A percentile compares a stretch with the other conserved stretches of the same genome.
Conservation (phyloP, 2,113 vertebrate species). For the Dipodomys spectabilis region DNA sequence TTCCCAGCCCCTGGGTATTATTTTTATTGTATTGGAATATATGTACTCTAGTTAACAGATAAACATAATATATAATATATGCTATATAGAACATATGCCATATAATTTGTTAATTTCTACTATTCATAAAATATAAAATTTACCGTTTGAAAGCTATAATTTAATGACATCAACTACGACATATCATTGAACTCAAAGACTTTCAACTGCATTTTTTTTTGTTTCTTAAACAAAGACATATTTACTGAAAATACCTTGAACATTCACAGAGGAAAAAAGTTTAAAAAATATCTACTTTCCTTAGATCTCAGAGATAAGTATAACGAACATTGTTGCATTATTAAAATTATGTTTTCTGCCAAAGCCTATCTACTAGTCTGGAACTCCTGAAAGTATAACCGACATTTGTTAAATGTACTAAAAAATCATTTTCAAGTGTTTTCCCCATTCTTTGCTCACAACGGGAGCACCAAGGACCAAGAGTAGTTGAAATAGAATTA, state of each 20-base stretch:
- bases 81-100: no score
- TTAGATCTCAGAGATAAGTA: neutral
- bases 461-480: neutral
- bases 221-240: conserved; percentile 6
- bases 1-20: no score
- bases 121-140: neutral
- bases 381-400: neutral
- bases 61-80: no score
- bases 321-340: neutral
- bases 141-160: neutral
- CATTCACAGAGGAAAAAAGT: conserved; percentile 40
- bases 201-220: neutral
- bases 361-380: neutral
- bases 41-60: no score
- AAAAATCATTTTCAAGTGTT: neutral
- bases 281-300: neutral
- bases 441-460: neutral
- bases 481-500: neutral
- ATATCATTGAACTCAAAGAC: neutral
- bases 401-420: neutral
- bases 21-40: no score
- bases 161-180: neutral
- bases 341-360: conserved; percentile 21
- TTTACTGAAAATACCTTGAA: neutral
- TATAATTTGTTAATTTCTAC: no score